Percentiles rank a stretch among this genome's conserved stretches.
Evolutionary conservation across 1,140 invertebrate genomes (phyloP).

Genomic region (Agraylea sexmaculata): DNA sequence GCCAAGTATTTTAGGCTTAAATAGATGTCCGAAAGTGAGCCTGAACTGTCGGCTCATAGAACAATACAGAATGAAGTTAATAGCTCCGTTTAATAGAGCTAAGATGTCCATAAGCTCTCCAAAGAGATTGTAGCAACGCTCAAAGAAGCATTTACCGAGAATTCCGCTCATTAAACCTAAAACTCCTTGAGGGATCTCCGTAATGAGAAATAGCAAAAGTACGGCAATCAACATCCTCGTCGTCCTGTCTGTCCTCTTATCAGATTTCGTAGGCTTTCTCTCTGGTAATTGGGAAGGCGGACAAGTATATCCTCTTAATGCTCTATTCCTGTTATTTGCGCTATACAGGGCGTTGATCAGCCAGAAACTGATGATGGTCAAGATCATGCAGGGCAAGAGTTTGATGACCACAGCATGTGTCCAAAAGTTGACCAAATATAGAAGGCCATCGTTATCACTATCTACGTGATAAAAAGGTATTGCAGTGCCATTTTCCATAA

Average conservation of each 20-base stretch:
- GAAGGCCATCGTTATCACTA: slow-evolving; percentile 43
- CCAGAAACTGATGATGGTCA: slow-evolving; percentile 71
- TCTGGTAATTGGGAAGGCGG: slow-evolving; percentile 38
- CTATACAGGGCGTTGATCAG: slow-evolving; percentile 63
- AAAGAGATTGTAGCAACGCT: slow-evolving; percentile 62
- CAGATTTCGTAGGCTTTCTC: slow-evolving; percentile 45
- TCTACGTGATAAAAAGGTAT: slow-evolving; percentile 53
- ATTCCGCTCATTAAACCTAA: slow-evolving; percentile 61
- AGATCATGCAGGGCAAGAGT: slow-evolving; percentile 68
- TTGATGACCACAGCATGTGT: slow-evolving; percentile 76
- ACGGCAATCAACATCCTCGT: slow-evolving; percentile 85
- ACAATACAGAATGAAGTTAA: slow-evolving; percentile 92
- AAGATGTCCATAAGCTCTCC: slow-evolving; percentile 87
- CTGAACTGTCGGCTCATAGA: slow-evolving; percentile 90
- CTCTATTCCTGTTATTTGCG: slow-evolving; percentile 55
- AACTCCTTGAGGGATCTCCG: slow-evolving; percentile 76
- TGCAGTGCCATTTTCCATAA: slow-evolving; percentile 32
- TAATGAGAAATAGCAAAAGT: slow-evolving; percentile 71
- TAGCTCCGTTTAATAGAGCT: slow-evolving; percentile 81
- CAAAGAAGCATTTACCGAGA: slow-evolving; percentile 60
- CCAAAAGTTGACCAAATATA: slow-evolving; percentile 72
- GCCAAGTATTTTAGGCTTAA: slow-evolving; percentile 36
- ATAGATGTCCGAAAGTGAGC: slow-evolving; percentile 68
- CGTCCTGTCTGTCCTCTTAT: slow-evolving; percentile 67
- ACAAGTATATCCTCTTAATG: slow-evolving; percentile 49